Conservation (phyloP, 2,888 invertebrate genomes). For the Malacosoma neustria region DNA sequence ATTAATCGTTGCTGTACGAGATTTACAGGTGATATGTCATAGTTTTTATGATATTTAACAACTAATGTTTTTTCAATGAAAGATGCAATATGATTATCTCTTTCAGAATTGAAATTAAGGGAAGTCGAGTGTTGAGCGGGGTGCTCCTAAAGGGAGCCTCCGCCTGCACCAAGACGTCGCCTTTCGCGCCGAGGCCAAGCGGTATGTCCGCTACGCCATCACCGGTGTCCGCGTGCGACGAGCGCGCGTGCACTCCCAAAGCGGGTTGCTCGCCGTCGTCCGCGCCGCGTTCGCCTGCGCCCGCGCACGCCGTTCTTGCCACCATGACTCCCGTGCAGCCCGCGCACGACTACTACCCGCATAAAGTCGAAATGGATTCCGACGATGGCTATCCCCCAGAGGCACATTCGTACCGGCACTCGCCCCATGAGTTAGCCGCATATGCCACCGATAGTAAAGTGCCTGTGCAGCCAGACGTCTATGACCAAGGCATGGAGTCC, state of each 20-base stretch:
- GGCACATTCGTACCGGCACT: slow-evolving; percentile 74
- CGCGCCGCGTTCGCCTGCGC: slow-evolving; percentile 77
- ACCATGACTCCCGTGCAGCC: slow-evolving; percentile 91
- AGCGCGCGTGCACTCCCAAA: slow-evolving; percentile 59
- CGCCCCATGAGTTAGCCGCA: slow-evolving; percentile 67
- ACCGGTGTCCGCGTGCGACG: slow-evolving; percentile 41
- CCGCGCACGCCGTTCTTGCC: slow-evolving; percentile 84
- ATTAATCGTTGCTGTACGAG: no score
- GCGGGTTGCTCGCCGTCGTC: slow-evolving; percentile 66
- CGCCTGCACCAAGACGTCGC: slow-evolving; percentile 50
- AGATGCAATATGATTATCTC: slow-evolving; percentile 9
- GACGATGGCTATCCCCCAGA: slow-evolving; percentile 77
- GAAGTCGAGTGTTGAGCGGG: slow-evolving; percentile 53
- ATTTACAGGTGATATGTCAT: no score
- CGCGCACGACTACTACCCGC: slow-evolving; percentile 80
- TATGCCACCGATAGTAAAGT: slow-evolving; percentile 75
- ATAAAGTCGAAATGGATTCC: slow-evolving; percentile 78
- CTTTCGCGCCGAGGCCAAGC: slow-evolving; percentile 38
- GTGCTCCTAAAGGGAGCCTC: slow-evolving; percentile 56
- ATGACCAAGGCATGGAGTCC: slow-evolving; percentile 65
- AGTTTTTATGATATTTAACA: no score
- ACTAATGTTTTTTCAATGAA: no score
- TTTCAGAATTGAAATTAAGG: slow-evolving; percentile 41
- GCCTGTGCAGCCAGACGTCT: slow-evolving; percentile 69
- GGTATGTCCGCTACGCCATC: slow-evolving; percentile 65